phyloP scores from a whole-genome alignment of 2,888 invertebrate genomes.

The Acleris cristana region DNA sequence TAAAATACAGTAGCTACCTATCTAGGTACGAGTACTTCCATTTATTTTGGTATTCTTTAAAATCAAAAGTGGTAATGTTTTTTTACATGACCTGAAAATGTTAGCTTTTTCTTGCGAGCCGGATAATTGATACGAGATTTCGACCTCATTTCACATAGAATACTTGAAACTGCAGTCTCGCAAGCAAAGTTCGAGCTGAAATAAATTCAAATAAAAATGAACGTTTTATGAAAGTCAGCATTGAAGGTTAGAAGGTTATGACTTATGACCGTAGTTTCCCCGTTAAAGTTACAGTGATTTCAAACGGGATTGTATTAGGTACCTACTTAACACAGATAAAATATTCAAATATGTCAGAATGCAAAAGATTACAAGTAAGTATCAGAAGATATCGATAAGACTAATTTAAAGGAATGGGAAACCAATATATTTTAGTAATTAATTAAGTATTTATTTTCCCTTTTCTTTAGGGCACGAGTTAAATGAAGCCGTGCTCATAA shows the following conservation, averaged over 20 bases:
- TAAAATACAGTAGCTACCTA: too few species aligned
- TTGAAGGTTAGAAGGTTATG: not conserved
- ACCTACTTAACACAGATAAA: too few species aligned
- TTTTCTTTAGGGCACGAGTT: not conserved
- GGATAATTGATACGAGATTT: too few species aligned
- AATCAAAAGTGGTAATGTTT: too few species aligned
- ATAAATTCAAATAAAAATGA: not conserved
- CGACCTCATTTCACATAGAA: not conserved
- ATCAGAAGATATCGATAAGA: too few species aligned
- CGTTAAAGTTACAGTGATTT: not conserved
- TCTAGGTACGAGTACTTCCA: too few species aligned
- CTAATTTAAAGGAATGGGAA: too few species aligned
- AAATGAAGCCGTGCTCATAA: slow-evolving; percentile 29
- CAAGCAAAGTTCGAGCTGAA: not conserved
- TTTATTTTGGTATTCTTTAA: too few species aligned
- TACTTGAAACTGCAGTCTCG: not conserved
- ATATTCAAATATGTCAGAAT: too few species aligned
- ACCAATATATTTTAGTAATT: not conserved
- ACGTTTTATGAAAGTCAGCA: not conserved
- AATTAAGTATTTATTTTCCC: not conserved
- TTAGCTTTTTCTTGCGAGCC: too few species aligned
- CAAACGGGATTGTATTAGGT: not conserved
- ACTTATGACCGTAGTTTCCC: not conserved
- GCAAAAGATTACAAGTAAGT: too few species aligned
- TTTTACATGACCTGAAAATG: too few species aligned